phyloP scores from a whole-genome alignment of 1,140 invertebrate genomes.

The Megalopta genalis region DNA sequence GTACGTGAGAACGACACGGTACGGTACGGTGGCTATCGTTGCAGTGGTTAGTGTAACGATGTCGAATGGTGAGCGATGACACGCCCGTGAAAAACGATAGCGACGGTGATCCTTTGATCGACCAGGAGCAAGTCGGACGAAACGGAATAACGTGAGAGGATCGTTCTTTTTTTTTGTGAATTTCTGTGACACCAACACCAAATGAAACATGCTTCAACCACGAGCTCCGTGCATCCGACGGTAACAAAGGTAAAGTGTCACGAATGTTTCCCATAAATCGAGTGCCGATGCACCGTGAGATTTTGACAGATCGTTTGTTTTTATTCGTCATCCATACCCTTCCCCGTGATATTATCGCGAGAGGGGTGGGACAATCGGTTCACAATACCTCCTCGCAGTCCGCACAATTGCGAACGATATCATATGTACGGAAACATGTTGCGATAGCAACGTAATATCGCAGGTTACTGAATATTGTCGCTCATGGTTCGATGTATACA shows the following conservation, averaged over 20 bases:
- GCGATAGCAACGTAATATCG: constrained; percentile 38
- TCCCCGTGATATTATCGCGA: background rate
- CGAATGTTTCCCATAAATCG: background rate
- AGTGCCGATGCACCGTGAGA: background rate
- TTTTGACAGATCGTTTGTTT: constrained; percentile 51
- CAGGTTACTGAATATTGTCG: constrained; percentile 3
- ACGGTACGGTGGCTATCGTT: background rate
- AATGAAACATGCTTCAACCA: constrained; percentile 40
- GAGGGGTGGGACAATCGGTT: constrained; percentile 34
- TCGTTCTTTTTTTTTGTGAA: constrained; percentile 10
- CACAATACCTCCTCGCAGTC: background rate
- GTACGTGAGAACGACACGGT: constrained; percentile 20
- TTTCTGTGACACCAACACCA: constrained; percentile 13
- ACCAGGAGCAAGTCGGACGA: constrained; percentile 4
- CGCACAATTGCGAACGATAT: background rate
- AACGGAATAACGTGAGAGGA: constrained; percentile 10
- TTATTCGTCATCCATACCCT: constrained; percentile 6
- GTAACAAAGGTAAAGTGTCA: constrained; percentile 38
- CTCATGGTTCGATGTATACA: background rate
- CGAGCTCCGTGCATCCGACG: constrained; percentile 7
- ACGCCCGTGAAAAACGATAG: constrained; percentile 58
- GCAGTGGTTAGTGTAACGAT: constrained; percentile 20
- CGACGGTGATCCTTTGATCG: constrained; percentile 30
- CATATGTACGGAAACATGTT: constrained; percentile 8
- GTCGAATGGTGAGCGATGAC: constrained; percentile 53